Base-by-base conservation (phyloP, 2,888 invertebrate species). In the Netelia inedita region DNA sequence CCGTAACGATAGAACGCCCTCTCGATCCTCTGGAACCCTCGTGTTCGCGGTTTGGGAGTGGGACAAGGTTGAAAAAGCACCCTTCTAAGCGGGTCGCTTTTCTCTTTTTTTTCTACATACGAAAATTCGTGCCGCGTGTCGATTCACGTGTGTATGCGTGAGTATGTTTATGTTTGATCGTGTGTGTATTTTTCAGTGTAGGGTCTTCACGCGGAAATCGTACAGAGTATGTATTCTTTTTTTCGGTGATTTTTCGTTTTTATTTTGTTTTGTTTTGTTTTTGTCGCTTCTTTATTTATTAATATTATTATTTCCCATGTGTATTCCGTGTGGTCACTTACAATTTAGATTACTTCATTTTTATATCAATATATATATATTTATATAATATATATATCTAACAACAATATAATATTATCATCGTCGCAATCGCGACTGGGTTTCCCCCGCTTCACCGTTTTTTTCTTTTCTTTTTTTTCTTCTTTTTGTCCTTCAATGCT, bases 391-490 rank as follows among this genome's bases (percentile, higher is more conserved):
- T 92, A 92, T 91, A 92, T 91, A 92, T 92, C 92, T 93, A 93
- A 93, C 93, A 93, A 93, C 92, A 93, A 93, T 93, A 91, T 92
- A 91, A 90, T 93, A 91, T 92, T 91, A 92, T 93, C 91, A 91
- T 92, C 89, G 87, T 91, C 89, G 88, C 88, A 89, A 85, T 85
- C 88, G 87, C 87, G 57, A 65, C 66, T 72, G 74, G 69, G 71
- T 74, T 79, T 59, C 43, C 55, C 23, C 86, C 72, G 83, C 85
- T 87, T 86, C 84, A 76, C 88, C 85, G 82, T 68, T 85, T 88
- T 79, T 88, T 85, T 75, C 71, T 84, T 83, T 89, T 88, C 79
- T 84, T 85, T 87, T 71, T 82, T 66, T 50, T 85, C 81, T 79
- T 79, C 82, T 82, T 76, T 83, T 53, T 72, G 73, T 76, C 71